phyloP scores from a whole-genome alignment of 64 coral and sea anemone species.

The Hydrozoanthus tunicans region DNA sequence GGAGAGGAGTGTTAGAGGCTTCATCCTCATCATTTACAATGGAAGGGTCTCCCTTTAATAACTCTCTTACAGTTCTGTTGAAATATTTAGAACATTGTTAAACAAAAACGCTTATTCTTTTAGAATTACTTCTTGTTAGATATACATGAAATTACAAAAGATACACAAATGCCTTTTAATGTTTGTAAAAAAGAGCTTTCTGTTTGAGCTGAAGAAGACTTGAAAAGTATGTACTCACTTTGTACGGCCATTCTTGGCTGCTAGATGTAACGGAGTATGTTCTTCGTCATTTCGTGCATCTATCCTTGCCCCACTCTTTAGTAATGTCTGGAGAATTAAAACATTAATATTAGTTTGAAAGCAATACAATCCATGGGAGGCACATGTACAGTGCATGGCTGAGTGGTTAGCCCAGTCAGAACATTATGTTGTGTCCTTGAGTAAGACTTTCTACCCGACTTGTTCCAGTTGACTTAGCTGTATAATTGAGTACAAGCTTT shows the following conservation, averaged over 20 bases:
- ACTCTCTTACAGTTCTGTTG: conserved; percentile 73
- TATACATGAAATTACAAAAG: neutral
- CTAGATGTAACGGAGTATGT: conserved; percentile 87
- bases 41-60: conserved; percentile 76
- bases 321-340: conserved; percentile 65
- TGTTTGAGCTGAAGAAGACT: neutral
- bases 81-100: neutral
- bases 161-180: too few species aligned
- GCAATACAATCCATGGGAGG: too few species aligned
- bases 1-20: conserved; percentile 87
- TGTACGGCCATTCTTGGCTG: conserved; percentile 75
- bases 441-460: too few species aligned
- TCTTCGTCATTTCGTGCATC: conserved; percentile 85
- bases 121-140: neutral
- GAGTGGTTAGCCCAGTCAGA: too few species aligned
- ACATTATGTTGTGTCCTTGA: too few species aligned
- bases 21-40: conserved; percentile 99
- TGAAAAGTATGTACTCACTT: conserved; percentile 43
- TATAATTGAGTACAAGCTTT: too few species aligned
- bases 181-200: neutral
- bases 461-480: too few species aligned
- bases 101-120: too few species aligned
- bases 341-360: too few species aligned
- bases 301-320: conserved; percentile 72
- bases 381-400: too few species aligned